These are phyloP conservation scores for Cathartes aura DNA, from an alignment of 2,113 vertebrate species.

Conservation along the genomic window DNA sequence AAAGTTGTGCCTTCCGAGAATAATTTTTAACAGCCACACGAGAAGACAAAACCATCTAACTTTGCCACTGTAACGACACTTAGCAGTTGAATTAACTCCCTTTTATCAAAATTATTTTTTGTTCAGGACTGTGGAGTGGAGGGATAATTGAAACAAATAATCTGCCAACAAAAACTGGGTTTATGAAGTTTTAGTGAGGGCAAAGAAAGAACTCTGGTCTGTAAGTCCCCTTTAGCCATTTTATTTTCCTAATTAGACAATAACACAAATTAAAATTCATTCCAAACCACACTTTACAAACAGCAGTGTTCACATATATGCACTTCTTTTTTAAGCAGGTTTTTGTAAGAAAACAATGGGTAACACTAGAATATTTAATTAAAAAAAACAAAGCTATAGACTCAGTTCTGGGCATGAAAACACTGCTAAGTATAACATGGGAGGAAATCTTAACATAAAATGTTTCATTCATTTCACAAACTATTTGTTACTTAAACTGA, in stretches of 20 bases:
- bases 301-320: background rate
- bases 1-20: background rate
- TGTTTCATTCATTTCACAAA: background rate
- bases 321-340: background rate
- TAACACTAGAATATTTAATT: background rate
- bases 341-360: background rate
- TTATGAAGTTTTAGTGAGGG: background rate
- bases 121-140: background rate
- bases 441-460: background rate
- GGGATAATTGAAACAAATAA: background rate
- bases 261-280: background rate
- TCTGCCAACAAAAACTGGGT: background rate
- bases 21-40: background rate
- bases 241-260: background rate
- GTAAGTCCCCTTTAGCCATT: background rate
- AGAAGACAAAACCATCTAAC: background rate
- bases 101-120: background rate
- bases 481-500: background rate
- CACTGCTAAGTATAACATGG: background rate
- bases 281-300: background rate
- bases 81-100: background rate
- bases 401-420: background rate
- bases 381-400: background rate
- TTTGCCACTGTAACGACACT: background rate
- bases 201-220: background rate